phyloP scores from a whole-genome alignment of 2,888 invertebrate genomes.

The Erannis defoliaria region DNA sequence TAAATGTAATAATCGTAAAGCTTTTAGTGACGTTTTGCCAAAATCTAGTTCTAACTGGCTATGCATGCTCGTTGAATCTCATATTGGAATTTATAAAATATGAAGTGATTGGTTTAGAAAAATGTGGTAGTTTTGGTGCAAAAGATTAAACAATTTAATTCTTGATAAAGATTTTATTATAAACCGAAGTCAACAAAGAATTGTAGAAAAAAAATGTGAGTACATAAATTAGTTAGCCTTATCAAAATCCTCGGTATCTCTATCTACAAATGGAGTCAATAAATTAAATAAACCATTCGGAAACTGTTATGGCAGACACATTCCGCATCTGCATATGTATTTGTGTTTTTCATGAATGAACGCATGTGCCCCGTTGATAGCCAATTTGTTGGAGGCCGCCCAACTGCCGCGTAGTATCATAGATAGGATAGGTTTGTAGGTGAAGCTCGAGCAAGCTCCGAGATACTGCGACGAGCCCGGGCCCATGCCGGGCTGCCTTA shows the following conservation, averaged over 20 bases:
- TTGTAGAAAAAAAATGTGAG: background rate
- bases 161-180: too few species aligned
- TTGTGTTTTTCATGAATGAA: slow-evolving; percentile 49
- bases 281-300: slow-evolving; percentile 26
- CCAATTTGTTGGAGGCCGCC: slow-evolving; percentile 48
- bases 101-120: background rate
- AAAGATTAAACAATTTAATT: too few species aligned
- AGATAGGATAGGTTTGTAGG: slow-evolving; percentile 39
- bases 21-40: background rate
- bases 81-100: background rate
- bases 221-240: slow-evolving; percentile 11
- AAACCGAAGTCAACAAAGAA: too few species aligned
- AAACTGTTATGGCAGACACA: slow-evolving; percentile 34
- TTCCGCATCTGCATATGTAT: slow-evolving; percentile 41
- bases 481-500: slow-evolving; percentile 26
- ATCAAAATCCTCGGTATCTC: slow-evolving; percentile 11
- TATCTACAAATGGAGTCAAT: slow-evolving; percentile 28
- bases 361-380: slow-evolving; percentile 49
- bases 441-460: slow-evolving; percentile 15
- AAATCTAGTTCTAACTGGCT: slow-evolving; percentile 14
- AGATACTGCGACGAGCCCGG: slow-evolving; percentile 23
- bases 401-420: slow-evolving; percentile 45
- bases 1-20: background rate
- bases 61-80: background rate
- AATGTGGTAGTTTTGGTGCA: background rate